Evolutionary conservation across 2,797 vertebrate species (phyloP).

Genomic region (Lepus townsendii): DNA sequence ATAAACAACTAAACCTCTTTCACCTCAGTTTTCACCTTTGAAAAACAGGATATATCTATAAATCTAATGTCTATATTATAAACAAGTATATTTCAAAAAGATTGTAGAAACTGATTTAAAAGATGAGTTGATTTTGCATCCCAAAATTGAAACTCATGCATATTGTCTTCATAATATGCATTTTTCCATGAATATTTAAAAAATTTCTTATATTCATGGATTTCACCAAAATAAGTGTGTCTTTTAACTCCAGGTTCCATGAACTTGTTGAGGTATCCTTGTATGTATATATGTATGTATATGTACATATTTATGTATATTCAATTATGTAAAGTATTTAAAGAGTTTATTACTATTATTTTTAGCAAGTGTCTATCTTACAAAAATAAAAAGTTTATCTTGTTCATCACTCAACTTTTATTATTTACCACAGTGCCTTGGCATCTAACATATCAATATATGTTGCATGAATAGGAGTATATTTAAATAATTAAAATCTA

Average conservation of each 20-base stretch:
- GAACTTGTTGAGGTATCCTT: too few relatives aligned
- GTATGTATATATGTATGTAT: not conserved
- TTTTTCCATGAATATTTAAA: too few relatives aligned
- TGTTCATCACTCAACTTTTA: not conserved
- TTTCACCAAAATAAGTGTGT: too few relatives aligned
- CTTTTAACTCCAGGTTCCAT: too few relatives aligned
- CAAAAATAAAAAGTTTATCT: not conserved
- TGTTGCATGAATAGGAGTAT: not conserved
- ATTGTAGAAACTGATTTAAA: too few relatives aligned
- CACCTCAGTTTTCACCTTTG: not conserved
- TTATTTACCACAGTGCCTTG: not conserved
- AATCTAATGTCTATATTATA: too few relatives aligned
- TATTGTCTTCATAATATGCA: too few relatives aligned
- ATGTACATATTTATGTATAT: not conserved
- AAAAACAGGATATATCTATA: not conserved
- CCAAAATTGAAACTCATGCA: too few relatives aligned
- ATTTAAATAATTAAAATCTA: slow-evolving; percentile 57
- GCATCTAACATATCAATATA: not conserved
- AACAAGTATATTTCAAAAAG: too few relatives aligned
- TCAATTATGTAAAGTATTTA: not conserved
- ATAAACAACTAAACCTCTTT: not conserved
- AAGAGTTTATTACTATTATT: not conserved
- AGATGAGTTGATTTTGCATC: too few relatives aligned
- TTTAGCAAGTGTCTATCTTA: not conserved
- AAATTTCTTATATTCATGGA: too few relatives aligned